Conservation (phyloP, 1,140 invertebrate species). For the Medauroidea extradentata region DNA sequence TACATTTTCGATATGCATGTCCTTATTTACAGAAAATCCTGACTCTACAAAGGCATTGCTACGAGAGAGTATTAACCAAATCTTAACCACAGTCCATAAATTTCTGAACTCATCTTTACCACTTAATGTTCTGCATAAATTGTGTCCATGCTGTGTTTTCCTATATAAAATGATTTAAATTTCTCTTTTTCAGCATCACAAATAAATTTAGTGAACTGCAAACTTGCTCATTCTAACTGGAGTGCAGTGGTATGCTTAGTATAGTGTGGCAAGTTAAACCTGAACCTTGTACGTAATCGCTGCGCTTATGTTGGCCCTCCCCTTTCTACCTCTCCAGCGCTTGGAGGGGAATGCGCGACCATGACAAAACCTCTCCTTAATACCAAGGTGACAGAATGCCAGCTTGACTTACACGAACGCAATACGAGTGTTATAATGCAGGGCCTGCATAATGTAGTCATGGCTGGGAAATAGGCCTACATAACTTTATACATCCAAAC, state of each 20-base stretch:
- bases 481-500: no score
- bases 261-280: no score
- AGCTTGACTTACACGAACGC: no score
- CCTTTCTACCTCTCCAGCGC: no score
- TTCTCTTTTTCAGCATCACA: conserved; percentile 2
- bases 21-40: conserved; percentile 21
- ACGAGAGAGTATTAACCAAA: conserved; percentile 18
- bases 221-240: conserved; percentile 10
- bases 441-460: no score
- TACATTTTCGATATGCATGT: conserved; percentile 19
- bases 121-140: conserved; percentile 15
- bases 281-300: no score
- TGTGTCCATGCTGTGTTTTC: conserved; percentile 12
- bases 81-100: conserved; percentile 11
- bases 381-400: no score
- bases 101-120: conserved; percentile 4
- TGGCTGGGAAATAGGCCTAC: no score
- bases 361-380: no score
- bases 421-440: no score
- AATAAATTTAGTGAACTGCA: conserved; percentile 11
- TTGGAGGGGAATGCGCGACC: no score
- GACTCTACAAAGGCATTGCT: conserved; percentile 16
- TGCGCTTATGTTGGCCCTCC: no score
- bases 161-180: conserved; percentile 14
- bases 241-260: conserved; percentile 13